A percentile compares a stretch with the other conserved stretches of the same genome.
Evolutionary conservation across 1,140 invertebrate genomes (phyloP).

Genomic region (Apocrypta bakeri): DNA sequence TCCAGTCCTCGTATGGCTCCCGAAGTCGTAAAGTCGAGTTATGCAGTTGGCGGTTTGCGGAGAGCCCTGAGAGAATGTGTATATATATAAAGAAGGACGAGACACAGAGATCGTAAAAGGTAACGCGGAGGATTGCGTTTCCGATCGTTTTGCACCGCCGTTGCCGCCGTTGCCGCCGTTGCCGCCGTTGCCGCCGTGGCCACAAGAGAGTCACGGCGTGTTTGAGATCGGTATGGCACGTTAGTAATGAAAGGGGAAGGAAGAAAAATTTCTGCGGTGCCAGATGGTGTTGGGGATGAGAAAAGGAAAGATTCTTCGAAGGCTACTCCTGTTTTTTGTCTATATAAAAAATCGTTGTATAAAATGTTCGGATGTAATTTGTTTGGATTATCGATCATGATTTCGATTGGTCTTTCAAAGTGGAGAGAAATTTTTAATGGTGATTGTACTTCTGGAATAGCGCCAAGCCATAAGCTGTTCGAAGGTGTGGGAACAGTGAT

Average conservation of each 20-base stretch:
- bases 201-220: neutral
- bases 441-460: neutral
- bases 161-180: too few species aligned
- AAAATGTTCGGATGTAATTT: neutral
- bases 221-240: neutral
- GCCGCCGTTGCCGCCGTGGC: too few species aligned
- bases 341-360: neutral
- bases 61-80: neutral
- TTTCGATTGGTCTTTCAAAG: too few species aligned
- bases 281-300: neutral
- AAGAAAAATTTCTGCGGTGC: neutral
- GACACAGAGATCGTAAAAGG: constrained; percentile 2
- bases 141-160: neutral
- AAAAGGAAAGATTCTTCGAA: neutral
- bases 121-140: constrained; percentile 7
- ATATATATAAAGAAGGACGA: neutral
- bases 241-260: neutral
- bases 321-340: neutral
- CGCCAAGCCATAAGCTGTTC: too few species aligned
- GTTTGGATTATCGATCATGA: neutral
- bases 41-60: neutral
- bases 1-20: neutral
- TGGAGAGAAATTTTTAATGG: neutral
- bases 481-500: neutral
- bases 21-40: neutral